These are phyloP conservation scores for Luffia ferchaultella DNA, from an alignment of 2,888 invertebrate genomes.

Conservation along the genomic window DNA sequence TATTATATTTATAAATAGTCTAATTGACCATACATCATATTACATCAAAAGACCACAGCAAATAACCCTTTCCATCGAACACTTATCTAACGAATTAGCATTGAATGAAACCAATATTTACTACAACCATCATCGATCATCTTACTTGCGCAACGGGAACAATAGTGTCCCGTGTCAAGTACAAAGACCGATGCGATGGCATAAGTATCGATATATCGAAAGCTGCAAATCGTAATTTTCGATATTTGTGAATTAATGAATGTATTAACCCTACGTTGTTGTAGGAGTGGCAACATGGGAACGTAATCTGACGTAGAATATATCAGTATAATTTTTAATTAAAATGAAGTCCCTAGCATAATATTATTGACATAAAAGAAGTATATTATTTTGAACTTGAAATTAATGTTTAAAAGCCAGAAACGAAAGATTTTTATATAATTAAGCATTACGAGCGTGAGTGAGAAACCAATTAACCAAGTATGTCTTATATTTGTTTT, in stretches of 20 bases:
- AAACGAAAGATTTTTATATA: no score
- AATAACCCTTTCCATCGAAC: constrained; percentile 9
- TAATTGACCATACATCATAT: no score
- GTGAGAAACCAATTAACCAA: no score
- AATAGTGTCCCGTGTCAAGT: background rate
- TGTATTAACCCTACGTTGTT: constrained; percentile 19
- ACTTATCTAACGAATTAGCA: constrained; percentile 10
- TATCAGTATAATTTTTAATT: no score
- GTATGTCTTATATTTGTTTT: no score
- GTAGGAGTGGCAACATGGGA: constrained; percentile 2
- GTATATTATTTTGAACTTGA: no score
- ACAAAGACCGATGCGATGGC: background rate
- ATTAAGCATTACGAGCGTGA: no score
- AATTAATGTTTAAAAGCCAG: no score
- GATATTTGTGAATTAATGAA: constrained; percentile 57
- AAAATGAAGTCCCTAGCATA: no score
- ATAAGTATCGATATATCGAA: background rate
- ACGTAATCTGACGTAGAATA: background rate
- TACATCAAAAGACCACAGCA: no score
- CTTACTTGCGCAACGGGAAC: constrained; percentile 33
- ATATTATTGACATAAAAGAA: no score
- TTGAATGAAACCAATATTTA: constrained; percentile 7
- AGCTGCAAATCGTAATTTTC: constrained; percentile 55
- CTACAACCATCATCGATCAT: constrained; percentile 47
- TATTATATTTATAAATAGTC: no score